Conservation (phyloP, 2,797 vertebrate species). For the Stomatorhinus walkeri region DNA sequence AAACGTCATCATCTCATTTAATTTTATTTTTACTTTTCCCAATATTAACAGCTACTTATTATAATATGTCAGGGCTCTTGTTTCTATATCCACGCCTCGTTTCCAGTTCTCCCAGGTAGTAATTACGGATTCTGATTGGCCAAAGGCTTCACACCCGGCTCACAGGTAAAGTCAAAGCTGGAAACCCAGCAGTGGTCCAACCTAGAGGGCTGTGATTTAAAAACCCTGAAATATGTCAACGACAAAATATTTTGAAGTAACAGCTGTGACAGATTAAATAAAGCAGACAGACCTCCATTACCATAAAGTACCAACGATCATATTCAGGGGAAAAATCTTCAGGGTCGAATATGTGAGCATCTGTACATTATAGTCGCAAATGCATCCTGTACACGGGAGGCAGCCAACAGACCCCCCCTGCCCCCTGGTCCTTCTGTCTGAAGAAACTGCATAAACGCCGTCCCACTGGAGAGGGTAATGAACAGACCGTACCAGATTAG, state of each 20-base stretch:
- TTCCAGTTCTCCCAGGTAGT: neutral
- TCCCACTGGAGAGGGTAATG: neutral
- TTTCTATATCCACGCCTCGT: neutral
- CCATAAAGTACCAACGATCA: neutral
- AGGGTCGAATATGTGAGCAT: neutral
- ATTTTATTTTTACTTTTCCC: neutral
- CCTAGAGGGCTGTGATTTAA: neutral
- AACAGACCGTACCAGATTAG: neutral
- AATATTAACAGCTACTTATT: neutral
- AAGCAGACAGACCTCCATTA: neutral
- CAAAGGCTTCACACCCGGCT: neutral
- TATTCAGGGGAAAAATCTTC: neutral
- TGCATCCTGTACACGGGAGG: neutral
- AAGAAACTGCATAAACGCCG: neutral
- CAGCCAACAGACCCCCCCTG: neutral
- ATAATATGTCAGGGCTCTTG: neutral
- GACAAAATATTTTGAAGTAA: neutral
- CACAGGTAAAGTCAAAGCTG: neutral
- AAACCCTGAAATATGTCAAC: neutral
- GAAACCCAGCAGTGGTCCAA: neutral
- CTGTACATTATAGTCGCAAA: neutral
- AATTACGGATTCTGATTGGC: neutral
- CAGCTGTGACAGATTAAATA: neutral
- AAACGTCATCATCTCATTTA: neutral
- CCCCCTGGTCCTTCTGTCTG: neutral